phyloP scores from a whole-genome alignment of 35 echinoderm and acorn worm species.

The Apostichopus japonicus region DNA sequence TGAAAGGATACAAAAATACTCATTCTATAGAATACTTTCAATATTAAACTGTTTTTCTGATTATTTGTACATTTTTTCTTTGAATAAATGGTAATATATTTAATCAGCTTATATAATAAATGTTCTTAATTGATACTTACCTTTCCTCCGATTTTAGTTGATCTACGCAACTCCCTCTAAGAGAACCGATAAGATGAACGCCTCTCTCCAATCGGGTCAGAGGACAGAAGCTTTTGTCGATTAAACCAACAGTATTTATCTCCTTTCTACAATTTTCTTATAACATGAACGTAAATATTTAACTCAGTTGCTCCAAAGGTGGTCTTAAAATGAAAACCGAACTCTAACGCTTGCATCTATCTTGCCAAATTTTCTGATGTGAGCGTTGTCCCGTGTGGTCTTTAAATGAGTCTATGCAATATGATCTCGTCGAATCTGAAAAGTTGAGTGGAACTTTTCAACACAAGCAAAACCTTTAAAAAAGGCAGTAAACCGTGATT shows the following conservation, averaged over 20 bases:
- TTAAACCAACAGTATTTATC: background rate
- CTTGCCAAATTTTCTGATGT: background rate
- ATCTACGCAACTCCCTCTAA: background rate
- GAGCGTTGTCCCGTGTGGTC: background rate
- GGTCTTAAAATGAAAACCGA: background rate
- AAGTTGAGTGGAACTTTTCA: conserved; percentile 6
- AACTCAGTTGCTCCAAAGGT: background rate
- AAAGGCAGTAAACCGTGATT: background rate
- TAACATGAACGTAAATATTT: background rate
- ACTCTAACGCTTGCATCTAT: background rate
- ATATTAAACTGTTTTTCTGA: too few species aligned
- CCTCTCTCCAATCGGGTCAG: background rate
- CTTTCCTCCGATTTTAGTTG: background rate
- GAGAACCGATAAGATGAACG: background rate
- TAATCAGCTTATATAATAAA: background rate
- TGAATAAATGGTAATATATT: too few species aligned
- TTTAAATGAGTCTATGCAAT: background rate
- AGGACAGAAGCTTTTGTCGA: background rate
- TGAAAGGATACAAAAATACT: too few species aligned
- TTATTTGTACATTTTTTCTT: too few species aligned
- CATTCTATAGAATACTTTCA: too few species aligned
- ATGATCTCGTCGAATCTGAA: background rate
- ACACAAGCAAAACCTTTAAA: background rate
- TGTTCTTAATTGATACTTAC: background rate
- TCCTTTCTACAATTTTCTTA: background rate